Evolutionary conservation across 2,888 invertebrate genomes (phyloP).

Genomic region (Ceriagrion tenellum): DNA sequence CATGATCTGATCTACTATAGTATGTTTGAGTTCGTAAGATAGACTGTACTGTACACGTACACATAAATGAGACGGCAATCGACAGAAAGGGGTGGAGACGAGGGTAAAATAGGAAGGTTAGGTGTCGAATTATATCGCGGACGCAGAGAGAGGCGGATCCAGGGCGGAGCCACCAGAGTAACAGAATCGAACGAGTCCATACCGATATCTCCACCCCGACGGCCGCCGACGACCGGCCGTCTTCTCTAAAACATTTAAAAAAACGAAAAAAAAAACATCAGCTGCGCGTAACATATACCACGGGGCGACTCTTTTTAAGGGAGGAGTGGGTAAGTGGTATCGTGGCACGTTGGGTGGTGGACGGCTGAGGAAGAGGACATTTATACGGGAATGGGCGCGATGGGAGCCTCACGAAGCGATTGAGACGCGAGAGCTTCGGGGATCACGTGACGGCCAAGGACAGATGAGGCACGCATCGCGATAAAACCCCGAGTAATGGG

Average conservation of each 20-base stretch:
- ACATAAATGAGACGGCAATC: neutral
- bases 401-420: neutral
- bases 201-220: neutral
- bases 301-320: neutral
- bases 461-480: slow-evolving; percentile 36
- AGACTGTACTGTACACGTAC: too few relatives aligned
- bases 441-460: slow-evolving; percentile 44
- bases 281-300: neutral
- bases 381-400: neutral
- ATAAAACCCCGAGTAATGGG: slow-evolving; percentile 58
- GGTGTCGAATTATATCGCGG: neutral
- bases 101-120: neutral
- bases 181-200: neutral
- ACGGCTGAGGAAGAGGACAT: too few relatives aligned
- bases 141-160: neutral
- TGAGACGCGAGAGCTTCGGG: slow-evolving; percentile 34
- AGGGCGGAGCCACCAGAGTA: neutral
- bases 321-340: neutral
- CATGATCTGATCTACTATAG: too few relatives aligned
- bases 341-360: neutral
- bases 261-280: neutral
- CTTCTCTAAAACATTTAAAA: neutral
- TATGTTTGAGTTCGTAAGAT: too few relatives aligned
- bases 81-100: neutral
- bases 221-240: neutral